Evolutionary conservation across 2,797 vertebrate species (phyloP).

Genomic region (Crocidura indochinensis): DNA sequence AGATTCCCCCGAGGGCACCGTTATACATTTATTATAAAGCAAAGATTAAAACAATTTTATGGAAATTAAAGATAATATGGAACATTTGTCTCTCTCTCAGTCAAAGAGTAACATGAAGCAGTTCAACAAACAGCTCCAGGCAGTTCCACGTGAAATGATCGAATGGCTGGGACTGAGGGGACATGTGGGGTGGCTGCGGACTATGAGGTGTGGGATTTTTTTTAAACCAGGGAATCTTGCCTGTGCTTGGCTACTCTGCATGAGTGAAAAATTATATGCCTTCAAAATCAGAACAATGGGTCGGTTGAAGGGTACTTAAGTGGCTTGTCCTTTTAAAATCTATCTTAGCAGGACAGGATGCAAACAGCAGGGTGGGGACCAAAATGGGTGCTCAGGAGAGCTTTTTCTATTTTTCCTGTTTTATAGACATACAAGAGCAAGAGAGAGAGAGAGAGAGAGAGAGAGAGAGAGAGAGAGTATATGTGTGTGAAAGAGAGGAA

Average conservation of each 20-base stretch:
- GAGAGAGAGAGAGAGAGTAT: too few relatives aligned
- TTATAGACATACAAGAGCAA: too few relatives aligned
- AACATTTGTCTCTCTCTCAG: constrained; percentile 89
- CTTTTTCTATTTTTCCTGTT: constrained; percentile 18
- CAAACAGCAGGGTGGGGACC: neutral
- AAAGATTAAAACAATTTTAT: constrained; percentile 91
- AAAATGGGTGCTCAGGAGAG: neutral
- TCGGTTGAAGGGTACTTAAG: constrained; percentile 36
- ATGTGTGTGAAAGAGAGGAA: neutral
- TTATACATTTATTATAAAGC: constrained; percentile 89
- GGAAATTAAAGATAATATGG: constrained; percentile 91
- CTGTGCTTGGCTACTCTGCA: constrained; percentile 53
- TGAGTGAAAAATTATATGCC: constrained; percentile 63
- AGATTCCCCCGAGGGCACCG: constrained; percentile 83
- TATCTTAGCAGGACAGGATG: constrained; percentile 40
- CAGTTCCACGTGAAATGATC: constrained; percentile 72
- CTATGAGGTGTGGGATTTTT: neutral
- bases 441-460: too few relatives aligned
- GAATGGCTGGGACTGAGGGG: constrained; percentile 78
- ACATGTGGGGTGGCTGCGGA: constrained; percentile 51
- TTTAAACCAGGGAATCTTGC: constrained; percentile 57
- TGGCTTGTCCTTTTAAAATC: constrained; percentile 66
- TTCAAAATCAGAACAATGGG: constrained; percentile 74
- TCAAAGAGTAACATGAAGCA: constrained; percentile 85
- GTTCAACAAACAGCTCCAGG: constrained; percentile 88